Percentiles rank a stretch among this genome's conserved stretches.
Evolutionary conservation across 2,888 invertebrate species (phyloP).

Genomic region (Xylophagus ater): DNA sequence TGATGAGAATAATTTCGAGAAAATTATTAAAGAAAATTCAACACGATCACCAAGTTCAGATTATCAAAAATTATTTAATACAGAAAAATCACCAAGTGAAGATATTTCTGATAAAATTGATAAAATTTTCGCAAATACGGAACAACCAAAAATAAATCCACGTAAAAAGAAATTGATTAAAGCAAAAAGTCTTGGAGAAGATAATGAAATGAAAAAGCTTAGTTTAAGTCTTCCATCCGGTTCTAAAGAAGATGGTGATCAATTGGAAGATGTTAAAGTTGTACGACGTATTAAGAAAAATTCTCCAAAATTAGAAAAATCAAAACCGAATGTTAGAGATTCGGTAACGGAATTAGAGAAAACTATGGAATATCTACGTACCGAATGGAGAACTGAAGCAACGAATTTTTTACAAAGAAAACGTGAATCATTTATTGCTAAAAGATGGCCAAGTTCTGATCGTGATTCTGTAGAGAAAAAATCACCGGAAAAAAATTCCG

Average conservation of each 20-base stretch:
- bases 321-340: constrained; percentile 21
- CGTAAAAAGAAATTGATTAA: constrained; percentile 21
- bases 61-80: constrained; percentile 33
- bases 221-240: neutral
- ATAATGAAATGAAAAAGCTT: constrained; percentile 17
- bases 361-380: constrained; percentile 35
- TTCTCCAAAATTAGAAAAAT: constrained; percentile 28
- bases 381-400: constrained; percentile 35
- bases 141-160: constrained; percentile 9
- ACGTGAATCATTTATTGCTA: constrained; percentile 29
- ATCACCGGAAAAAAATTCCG: constrained; percentile 27
- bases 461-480: constrained; percentile 15
- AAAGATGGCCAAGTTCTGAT: constrained; percentile 12
- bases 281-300: constrained; percentile 26
- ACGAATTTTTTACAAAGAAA: constrained; percentile 35
- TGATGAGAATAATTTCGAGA: constrained; percentile 33
- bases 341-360: constrained; percentile 28
- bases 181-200: constrained; percentile 31
- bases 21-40: constrained; percentile 28
- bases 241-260: constrained; percentile 20
- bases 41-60: constrained; percentile 34
- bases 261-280: constrained; percentile 27
- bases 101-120: constrained; percentile 37
- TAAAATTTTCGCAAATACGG: constrained; percentile 23
- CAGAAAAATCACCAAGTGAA: constrained; percentile 35